A percentile compares a stretch with the other conserved stretches of the same genome.
Evolutionary conservation across 2,797 vertebrate genomes (phyloP).

Genomic region (Eleutherodactylus coqui): DNA sequence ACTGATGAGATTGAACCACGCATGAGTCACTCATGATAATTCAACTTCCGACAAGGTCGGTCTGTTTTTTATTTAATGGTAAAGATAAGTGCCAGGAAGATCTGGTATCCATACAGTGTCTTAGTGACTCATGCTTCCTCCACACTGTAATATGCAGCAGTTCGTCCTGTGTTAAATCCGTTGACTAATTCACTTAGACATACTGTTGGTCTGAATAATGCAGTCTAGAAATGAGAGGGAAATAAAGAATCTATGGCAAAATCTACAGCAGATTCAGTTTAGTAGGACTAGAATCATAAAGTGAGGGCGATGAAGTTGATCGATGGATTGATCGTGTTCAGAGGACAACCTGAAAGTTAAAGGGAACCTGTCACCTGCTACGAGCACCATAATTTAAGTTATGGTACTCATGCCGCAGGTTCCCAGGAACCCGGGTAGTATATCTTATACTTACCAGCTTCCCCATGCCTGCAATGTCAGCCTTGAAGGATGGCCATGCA

Average conservation of each 20-base stretch:
- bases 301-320: background rate
- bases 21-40: conserved; percentile 72
- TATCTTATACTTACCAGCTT: too few species aligned
- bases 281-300: background rate
- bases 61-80: conserved; percentile 59
- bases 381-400: background rate
- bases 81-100: conserved; percentile 64
- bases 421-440: too few species aligned
- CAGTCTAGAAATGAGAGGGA: background rate
- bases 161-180: conserved; percentile 13
- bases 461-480: too few species aligned
- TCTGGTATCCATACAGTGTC: conserved; percentile 20
- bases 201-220: background rate
- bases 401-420: too few species aligned
- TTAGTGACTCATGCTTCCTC: conserved; percentile 23
- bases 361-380: background rate
- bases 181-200: conserved; percentile 2
- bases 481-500: too few species aligned
- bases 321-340: background rate
- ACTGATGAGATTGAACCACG: conserved; percentile 72
- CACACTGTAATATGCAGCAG: background rate
- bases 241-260: background rate
- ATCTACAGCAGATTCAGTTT: background rate
- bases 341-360: background rate
- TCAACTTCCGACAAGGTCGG: conserved; percentile 69